A percentile compares a stretch with the other conserved stretches of the same genome.
Evolutionary conservation across 1,140 invertebrate genomes (phyloP).

Genomic region (Cecropterus lyciades): DNA sequence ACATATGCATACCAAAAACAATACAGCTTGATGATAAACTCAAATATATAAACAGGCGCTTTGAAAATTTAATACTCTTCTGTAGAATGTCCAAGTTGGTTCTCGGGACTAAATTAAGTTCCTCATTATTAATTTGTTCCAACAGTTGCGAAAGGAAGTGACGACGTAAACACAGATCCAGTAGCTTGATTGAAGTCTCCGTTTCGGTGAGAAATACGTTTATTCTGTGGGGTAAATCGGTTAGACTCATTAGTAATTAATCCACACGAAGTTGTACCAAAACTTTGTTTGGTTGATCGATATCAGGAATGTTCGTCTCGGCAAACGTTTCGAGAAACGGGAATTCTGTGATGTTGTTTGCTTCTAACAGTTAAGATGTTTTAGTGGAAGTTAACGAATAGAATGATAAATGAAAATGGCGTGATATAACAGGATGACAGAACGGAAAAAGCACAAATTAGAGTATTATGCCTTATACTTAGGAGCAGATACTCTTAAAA

Average conservation of each 20-base stretch:
- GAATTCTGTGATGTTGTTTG: neutral
- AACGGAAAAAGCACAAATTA: no score
- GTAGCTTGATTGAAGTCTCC: slow-evolving; percentile 44
- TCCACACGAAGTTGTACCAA: slow-evolving; percentile 19
- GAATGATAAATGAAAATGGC: no score
- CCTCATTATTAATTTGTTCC: slow-evolving; percentile 39
- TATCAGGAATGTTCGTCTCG: slow-evolving; percentile 3
- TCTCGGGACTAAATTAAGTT: slow-evolving; percentile 37
- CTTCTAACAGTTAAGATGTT: neutral
- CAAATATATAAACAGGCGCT: slow-evolving; percentile 34
- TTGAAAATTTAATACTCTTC: slow-evolving; percentile 39
- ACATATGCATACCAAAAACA: slow-evolving; percentile 38
- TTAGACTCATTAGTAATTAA: slow-evolving; percentile 29
- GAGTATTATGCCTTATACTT: no score
- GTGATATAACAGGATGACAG: no score
- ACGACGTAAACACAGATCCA: slow-evolving; percentile 43
- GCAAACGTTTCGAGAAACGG: neutral
- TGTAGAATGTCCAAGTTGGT: slow-evolving; percentile 32
- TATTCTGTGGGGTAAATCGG: slow-evolving; percentile 42
- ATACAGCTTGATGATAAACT: slow-evolving; percentile 16
- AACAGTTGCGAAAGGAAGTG: slow-evolving; percentile 40
- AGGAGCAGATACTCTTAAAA: no score
- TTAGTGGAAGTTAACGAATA: no score
- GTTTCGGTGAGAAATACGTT: slow-evolving; percentile 51
- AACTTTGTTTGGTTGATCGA: slow-evolving; percentile 26